phyloP scores from a whole-genome alignment of 2,888 invertebrate species.

The Marronus borbonicus region DNA sequence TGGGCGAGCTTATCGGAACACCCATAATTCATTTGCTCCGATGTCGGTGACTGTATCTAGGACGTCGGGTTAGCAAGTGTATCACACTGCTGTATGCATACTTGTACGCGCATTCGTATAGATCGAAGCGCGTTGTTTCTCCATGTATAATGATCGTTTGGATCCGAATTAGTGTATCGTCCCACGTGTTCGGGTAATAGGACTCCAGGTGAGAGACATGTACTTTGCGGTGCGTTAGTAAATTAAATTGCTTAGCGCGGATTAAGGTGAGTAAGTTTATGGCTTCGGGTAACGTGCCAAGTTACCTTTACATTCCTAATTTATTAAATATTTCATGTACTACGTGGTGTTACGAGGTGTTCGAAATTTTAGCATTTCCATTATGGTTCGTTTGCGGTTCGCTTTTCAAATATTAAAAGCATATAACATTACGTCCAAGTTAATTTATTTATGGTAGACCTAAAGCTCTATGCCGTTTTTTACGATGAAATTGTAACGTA shows the following conservation, averaged over 20 bases:
- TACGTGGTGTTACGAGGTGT: no score
- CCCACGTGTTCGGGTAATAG: neutral
- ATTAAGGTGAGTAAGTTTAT: no score
- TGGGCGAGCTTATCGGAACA: neutral
- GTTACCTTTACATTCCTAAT: no score
- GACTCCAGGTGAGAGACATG: neutral
- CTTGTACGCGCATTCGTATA: neutral
- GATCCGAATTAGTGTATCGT: neutral
- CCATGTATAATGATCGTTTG: neutral
- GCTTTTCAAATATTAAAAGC: no score
- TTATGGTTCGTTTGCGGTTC: no score
- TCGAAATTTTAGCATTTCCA: no score
- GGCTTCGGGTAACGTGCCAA: no score
- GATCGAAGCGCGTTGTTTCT: neutral
- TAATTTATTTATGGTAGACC: no score
- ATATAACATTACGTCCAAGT: no score
- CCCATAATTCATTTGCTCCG: conserved; percentile 11
- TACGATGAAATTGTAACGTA: no score
- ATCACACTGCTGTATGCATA: neutral
- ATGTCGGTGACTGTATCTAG: neutral
- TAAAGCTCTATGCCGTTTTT: no score
- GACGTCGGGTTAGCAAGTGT: neutral
- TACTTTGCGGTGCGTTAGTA: neutral
- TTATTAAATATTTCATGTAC: no score
- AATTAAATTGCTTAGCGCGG: neutral